These are phyloP conservation scores for Rhaphigaster nebulosa DNA, from an alignment of 2,888 invertebrate genomes.

Conservation along the genomic window DNA sequence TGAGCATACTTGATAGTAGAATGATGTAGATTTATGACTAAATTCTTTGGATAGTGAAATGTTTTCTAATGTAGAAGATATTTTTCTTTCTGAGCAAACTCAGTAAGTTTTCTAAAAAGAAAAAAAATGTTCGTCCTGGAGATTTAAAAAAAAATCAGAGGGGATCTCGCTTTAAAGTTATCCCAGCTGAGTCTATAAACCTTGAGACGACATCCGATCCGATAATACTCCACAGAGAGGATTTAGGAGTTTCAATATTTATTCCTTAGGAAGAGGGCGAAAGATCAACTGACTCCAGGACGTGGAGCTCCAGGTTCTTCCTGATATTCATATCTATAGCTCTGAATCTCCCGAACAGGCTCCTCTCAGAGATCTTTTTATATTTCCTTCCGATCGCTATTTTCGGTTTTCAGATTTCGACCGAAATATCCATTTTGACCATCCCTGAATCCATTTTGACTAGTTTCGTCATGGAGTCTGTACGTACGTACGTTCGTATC, in stretches of 20 bases:
- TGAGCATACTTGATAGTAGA: too few relatives aligned
- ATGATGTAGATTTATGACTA: too few relatives aligned
- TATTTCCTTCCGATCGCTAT: neutral
- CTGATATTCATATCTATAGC: neutral
- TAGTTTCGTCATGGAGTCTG: too few relatives aligned
- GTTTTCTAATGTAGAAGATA: neutral
- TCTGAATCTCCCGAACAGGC: neutral
- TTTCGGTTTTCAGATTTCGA: too few relatives aligned
- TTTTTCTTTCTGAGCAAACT: neutral
- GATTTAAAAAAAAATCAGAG: neutral
- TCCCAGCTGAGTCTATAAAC: neutral
- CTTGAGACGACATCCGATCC: neutral
- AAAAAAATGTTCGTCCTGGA: neutral
- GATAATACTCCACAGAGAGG: neutral
- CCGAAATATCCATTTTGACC: too few relatives aligned
- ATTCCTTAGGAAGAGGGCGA: neutral
- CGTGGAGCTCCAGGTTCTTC: neutral
- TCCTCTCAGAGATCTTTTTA: neutral
- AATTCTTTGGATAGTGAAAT: too few relatives aligned
- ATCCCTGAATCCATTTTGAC: too few relatives aligned
- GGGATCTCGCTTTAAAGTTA: neutral
- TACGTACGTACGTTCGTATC: too few relatives aligned
- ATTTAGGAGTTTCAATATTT: conserved; percentile 35
- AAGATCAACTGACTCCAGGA: neutral
- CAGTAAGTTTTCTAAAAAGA: neutral